Conservation (phyloP, 2,888 invertebrate species). For the Syritta pipiens region DNA sequence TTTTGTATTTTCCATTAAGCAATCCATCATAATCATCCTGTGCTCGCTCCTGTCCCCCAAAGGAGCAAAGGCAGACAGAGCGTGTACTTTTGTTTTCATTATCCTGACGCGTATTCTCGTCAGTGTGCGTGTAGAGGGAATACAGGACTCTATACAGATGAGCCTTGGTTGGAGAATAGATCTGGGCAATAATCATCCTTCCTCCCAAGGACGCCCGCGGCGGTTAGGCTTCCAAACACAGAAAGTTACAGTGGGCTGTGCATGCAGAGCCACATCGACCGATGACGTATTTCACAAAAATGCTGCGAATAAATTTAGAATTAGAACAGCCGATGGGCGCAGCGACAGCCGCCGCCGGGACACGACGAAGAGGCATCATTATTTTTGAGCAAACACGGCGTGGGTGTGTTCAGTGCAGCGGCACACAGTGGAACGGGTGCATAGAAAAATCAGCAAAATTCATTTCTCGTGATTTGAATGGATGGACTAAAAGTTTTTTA, state of each 20-base stretch:
- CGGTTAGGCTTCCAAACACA: not conserved
- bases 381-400: too few relatives aligned
- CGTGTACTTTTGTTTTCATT: not conserved
- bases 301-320: slow-evolving; percentile 33
- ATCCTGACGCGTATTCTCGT: too few relatives aligned
- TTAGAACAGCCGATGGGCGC: slow-evolving; percentile 14
- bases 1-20: slow-evolving; percentile 10
- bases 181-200: slow-evolving; percentile 41
- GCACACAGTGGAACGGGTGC: too few relatives aligned
- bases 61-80: not conserved
- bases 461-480: too few relatives aligned
- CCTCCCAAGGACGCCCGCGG: slow-evolving; percentile 2
- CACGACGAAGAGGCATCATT: slow-evolving; percentile 30
- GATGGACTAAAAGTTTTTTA: too few relatives aligned
- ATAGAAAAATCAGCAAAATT: too few relatives aligned
- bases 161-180: slow-evolving; percentile 21
- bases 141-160: slow-evolving; percentile 10
- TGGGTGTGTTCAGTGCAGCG: too few relatives aligned
- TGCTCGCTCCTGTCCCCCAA: not conserved
- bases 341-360: not conserved
- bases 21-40: slow-evolving; percentile 47
- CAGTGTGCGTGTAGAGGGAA: slow-evolving; percentile 1
- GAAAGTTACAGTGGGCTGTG: not conserved
- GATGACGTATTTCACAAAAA: too few relatives aligned
- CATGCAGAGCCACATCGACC: too few relatives aligned